Evolutionary conservation across 2,113 vertebrate species (phyloP), one percentile per base, ranked within the genome.

Genomic region (Psittacula cyanocephala): DNA sequence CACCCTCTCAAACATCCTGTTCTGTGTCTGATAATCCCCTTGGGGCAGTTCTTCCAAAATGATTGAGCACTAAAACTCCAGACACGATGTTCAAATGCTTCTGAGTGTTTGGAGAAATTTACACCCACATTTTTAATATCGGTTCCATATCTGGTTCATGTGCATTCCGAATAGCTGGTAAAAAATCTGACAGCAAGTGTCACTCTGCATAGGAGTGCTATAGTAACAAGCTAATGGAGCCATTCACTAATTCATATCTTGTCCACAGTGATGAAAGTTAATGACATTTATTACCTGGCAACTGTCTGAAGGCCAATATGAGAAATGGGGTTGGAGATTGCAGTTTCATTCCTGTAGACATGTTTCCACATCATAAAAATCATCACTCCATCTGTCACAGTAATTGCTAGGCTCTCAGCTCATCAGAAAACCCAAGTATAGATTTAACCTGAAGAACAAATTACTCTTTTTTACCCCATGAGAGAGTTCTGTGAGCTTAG

Each of bases 281-380:
- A 76, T 69, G 74, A 24, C 92, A 94, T 17, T 94, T 80, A 67
- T 76, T 94, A 79, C 77, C 82, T 93, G 88, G 64, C 47, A 79
- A 57, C 52, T 59, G 69, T 94, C 77, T 94, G 78, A 95, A 75
- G 77, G n/a, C 64, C 8, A 0, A 28, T 78, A 31, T 79, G 80
- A 91, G 55, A 92, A 95, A 92, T 76, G 46, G 43, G 47, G 41
- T 88, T 92, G 47, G 77, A 92, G 80, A 91, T 88, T 81, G 71
- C 64, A 37, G 24, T 86, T 91, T 93, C 62, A 72, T 84, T 95
- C 64, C 86, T 76, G 19, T 81, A 41, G 69, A 96, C 52, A 72
- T 69, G 69, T 89, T 96, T 94, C 77, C 55, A 81, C 65, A 75
- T 93, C 52, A 76, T 91, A 94, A 92, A 95, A 94, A 91, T 96